Base-by-base conservation (phyloP, 1,140 invertebrate species). In the Papilio helenus region DNA sequence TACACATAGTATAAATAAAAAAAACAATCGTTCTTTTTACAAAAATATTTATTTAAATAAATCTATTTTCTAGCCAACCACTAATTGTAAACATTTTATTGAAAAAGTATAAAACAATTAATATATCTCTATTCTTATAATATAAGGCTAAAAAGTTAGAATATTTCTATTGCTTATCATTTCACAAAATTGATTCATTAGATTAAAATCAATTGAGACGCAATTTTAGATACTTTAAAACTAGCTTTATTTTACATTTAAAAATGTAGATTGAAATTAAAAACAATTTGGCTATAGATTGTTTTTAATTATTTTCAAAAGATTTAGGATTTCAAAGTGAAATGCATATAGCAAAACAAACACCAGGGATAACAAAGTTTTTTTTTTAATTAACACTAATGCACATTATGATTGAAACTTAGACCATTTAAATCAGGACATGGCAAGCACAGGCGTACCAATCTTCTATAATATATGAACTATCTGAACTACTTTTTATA, bases 31-130 rank as follows among this genome's bases (percentile, higher is more conserved):
- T 46, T n/a, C 9, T 73, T 3, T 46, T 23, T 46, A 20, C 10
- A 74, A 74, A 72, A 74, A 74, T 74, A 74, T 74, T 74, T 74
- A 74, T 74, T 74, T 44, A 49, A 74, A 74, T 23, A 74, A 26
- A 9, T 46, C 20, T 74, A 74, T 49, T 46, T 18, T 34, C 26
- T 68, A 68, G 16, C 61, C 61, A 68, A 68, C 61, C 72, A 74
- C 12, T 74, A 26, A 46, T 49, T 26, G 20, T 23, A 26, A 51
- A 29, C 23, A 10, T 72, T 42, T 72, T 74, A 74, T 18, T 20
- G n/a, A 49, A 46, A 74, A 46, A 74, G 23, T 74, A 49, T 74
- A 74, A 74, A 74, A 74, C 61, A 68, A 65, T 65, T 23, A 14
- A 68, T 68, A 74, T 26, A 74, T 46, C 29, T 23, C 72, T 23